phyloP scores from a whole-genome alignment of 2,888 invertebrate genomes.

The Allacma fusca region DNA sequence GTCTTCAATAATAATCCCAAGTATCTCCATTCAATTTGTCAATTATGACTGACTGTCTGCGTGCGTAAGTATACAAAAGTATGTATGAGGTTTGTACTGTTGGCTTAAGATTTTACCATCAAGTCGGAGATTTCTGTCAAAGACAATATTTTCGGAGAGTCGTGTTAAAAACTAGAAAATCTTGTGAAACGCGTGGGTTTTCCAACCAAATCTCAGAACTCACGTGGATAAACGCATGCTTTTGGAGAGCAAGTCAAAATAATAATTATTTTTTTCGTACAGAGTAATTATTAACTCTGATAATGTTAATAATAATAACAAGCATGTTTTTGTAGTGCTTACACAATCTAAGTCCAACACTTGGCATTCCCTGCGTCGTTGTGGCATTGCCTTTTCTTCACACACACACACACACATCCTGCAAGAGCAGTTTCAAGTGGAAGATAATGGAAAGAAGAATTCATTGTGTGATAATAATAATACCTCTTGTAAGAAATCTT shows the following conservation, averaged over 20 bases:
- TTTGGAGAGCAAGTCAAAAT: background rate
- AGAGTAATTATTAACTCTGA: background rate
- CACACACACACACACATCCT: no score
- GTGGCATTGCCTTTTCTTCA: background rate
- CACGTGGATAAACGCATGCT: background rate
- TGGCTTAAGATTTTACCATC: no score
- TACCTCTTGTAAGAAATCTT: background rate
- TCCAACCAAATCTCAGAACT: background rate
- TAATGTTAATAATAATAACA: conserved; percentile 3
- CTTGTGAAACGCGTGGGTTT: background rate
- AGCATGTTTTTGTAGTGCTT: background rate
- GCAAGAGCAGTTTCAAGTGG: background rate
- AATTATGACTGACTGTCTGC: no score
- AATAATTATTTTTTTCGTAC: background rate
- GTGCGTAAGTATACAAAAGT: no score
- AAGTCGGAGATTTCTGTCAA: background rate
- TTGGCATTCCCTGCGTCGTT: background rate
- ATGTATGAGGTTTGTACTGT: no score
- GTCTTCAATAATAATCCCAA: conserved; percentile 14
- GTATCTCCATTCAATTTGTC: no score
- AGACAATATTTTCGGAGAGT: background rate
- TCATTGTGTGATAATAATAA: conserved; percentile 16
- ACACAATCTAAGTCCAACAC: background rate
- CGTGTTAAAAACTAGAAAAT: background rate
- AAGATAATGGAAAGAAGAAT: background rate